Evolutionary conservation across 2,797 vertebrate species (phyloP).

Genomic region (Myotis myotis): DNA sequence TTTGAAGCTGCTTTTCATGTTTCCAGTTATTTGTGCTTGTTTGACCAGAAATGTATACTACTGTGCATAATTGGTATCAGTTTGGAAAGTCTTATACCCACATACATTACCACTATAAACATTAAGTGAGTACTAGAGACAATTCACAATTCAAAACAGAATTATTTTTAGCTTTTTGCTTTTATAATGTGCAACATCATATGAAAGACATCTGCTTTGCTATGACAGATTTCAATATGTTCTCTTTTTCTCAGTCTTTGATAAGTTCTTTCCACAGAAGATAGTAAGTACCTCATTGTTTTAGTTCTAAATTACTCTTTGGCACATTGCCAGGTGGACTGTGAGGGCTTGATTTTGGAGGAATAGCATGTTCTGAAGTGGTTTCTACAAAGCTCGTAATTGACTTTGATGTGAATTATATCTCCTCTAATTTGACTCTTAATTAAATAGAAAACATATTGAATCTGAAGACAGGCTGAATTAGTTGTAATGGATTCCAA

Average conservation of each 20-base stretch:
- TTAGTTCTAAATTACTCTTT: slow-evolving; percentile 34
- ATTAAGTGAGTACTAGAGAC: not conserved
- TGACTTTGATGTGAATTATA: slow-evolving; percentile 55
- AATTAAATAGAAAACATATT: slow-evolving; percentile 65
- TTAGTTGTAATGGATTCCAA: not conserved
- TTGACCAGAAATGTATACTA: not conserved
- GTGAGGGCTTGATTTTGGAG: not conserved
- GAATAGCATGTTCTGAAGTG: not conserved
- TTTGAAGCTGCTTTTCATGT: not conserved
- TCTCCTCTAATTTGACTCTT: slow-evolving; percentile 56
- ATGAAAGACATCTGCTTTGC: not conserved
- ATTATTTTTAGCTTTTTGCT: not conserved
- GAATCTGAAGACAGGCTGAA: slow-evolving; percentile 40
- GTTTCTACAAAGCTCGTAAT: slow-evolving; percentile 61
- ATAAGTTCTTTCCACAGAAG: not conserved
- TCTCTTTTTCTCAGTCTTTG: not conserved
- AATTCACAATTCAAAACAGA: not conserved
- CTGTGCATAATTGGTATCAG: not conserved
- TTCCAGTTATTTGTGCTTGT: not conserved
- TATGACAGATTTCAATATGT: not conserved
- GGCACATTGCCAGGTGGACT: not conserved
- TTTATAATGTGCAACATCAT: not conserved
- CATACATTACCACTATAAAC: not conserved
- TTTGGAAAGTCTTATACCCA: not conserved
- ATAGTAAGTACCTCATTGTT: slow-evolving; percentile 8